Base-by-base conservation (phyloP, 2,797 vertebrate species). In the Betta splendens region DNA sequence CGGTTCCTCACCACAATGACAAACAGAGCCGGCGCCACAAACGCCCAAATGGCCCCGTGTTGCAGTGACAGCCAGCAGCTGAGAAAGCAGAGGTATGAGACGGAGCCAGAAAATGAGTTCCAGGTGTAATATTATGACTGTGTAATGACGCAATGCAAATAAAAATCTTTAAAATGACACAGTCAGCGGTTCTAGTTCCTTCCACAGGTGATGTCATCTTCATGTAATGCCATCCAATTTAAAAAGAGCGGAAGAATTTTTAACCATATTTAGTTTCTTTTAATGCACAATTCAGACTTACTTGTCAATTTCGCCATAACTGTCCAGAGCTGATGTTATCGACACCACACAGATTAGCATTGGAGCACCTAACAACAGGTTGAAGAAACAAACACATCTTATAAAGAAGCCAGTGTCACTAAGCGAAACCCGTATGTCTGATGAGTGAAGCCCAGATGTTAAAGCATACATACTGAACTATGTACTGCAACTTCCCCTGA, bases 11-110 rank as follows among this genome's bases (percentile, higher is more conserved):
- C 98, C 95, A 95, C 82, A 31, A 99, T 96, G 17, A 99, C 93
- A 69, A 95, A 92, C 69, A 99, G 73, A 0, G 96, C 96, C 0
- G 98, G 97, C 2, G 94, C 96, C 68, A 98, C 98, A 26, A 99
- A 99, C 12, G 97, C 97, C 98, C 98, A 99, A 86, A 99, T 93
- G 29, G 95, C 94, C 3, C 96, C 96, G 0, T 91, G 92, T 48
- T 91, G 85, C 64, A 99, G 75, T 0, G 96, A 96, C 16, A 99
- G 88, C 98, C 98, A 99, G 78, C 98, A 99, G 86, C 98, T 99
- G 89, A 37, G 64, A 79, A 66, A 81, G 37, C 53, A 85, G 51
- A 69, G 68, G 22, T 26, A 48, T 20, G 42, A 20, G 36, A 15
- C 39, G 22, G 58, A 28, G 46, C 51, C 5, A 48, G 6, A 17